These are phyloP conservation scores for Pristionchus japonicus DNA, from an alignment of 2,888 invertebrate species.

Conservation along the genomic window DNA sequence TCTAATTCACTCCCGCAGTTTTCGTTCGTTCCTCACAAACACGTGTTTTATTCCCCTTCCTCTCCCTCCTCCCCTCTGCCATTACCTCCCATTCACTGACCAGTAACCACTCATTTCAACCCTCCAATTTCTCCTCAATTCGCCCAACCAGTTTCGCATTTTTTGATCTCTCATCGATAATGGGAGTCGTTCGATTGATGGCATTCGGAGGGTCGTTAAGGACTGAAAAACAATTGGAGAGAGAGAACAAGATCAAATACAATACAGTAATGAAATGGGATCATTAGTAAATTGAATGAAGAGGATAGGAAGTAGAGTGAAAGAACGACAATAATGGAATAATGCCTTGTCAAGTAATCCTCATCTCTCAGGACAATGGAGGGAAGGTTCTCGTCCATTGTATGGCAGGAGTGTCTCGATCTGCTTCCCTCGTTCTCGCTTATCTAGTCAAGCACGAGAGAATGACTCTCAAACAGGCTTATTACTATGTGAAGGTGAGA, in stretches of 20 bases:
- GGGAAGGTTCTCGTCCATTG: conserved; percentile 89
- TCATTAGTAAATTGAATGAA: neutral
- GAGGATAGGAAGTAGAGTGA: neutral
- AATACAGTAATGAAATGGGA: neutral
- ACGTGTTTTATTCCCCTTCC: neutral
- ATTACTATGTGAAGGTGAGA: conserved; percentile 58
- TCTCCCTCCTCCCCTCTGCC: neutral
- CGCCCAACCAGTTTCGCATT: conserved; percentile 5
- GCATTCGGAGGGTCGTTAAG: neutral
- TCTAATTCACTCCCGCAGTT: neutral
- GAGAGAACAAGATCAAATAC: neutral
- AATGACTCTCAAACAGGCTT: conserved; percentile 81
- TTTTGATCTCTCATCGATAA: neutral
- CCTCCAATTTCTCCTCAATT: neutral
- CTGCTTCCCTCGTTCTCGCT: conserved; percentile 87
- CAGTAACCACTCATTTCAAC: neutral
- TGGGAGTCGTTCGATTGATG: neutral
- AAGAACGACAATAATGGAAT: neutral
- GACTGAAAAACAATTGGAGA: neutral
- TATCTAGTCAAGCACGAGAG: conserved; percentile 89
- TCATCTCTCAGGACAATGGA: conserved; percentile 69
- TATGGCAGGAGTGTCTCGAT: conserved; percentile 90
- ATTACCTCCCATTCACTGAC: neutral
- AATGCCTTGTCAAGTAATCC: neutral
- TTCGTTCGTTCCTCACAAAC: neutral